Evolutionary conservation across 2,113 vertebrate genomes (phyloP).

Genomic region (Hippocampus guttulatus): DNA sequence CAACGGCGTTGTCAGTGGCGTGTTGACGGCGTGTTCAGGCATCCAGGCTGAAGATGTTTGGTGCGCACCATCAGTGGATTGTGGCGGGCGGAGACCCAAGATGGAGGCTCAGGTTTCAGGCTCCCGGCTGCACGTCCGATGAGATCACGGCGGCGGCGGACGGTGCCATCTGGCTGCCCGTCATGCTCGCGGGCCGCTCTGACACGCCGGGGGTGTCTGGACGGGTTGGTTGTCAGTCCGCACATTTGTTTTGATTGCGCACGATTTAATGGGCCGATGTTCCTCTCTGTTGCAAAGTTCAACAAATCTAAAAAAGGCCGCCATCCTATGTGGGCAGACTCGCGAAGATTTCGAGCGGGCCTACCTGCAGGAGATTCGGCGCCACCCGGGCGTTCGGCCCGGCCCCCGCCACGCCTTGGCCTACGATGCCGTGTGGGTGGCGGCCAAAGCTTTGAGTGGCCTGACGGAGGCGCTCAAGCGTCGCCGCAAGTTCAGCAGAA

Average conservation of each 20-base stretch:
- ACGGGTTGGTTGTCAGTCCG: slow-evolving; percentile 70
- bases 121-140: slow-evolving; percentile 72
- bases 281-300: too few relatives aligned
- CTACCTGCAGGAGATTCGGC: slow-evolving; percentile 74
- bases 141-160: slow-evolving; percentile 82
- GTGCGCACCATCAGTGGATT: slow-evolving; percentile 88
- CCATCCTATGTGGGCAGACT: slow-evolving; percentile 68
- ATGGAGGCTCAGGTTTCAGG: slow-evolving; percentile 68
- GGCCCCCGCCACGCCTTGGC: slow-evolving; percentile 85
- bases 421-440: slow-evolving; percentile 92
- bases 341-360: slow-evolving; percentile 83
- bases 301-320: too few relatives aligned
- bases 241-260: background rate
- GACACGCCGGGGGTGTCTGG: slow-evolving; percentile 81
- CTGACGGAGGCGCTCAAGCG: slow-evolving; percentile 78
- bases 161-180: slow-evolving; percentile 83
- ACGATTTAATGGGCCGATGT: too few relatives aligned
- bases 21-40: slow-evolving; percentile 66
- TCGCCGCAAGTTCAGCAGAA: slow-evolving; percentile 73
- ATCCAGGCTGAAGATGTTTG: slow-evolving; percentile 85
- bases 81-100: slow-evolving; percentile 75
- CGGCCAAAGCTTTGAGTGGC: slow-evolving; percentile 78
- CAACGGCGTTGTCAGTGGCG: background rate
- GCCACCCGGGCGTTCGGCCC: slow-evolving; percentile 66
- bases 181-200: slow-evolving; percentile 71